Base-by-base conservation (phyloP, 2,888 invertebrate species). In the Nomada ruficornis region DNA sequence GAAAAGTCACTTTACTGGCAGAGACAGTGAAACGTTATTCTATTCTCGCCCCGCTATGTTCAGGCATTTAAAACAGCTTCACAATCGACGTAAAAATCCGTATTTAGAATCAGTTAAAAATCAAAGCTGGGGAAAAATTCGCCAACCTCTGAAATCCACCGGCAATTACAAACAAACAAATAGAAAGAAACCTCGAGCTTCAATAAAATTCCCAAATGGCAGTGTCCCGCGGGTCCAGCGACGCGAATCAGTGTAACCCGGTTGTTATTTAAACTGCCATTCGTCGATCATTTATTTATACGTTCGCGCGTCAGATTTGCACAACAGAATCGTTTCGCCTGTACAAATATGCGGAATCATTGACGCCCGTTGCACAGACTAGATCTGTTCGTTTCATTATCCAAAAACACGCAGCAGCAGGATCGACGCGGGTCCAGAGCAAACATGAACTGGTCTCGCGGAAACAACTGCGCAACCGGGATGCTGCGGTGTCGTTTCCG, bases 261-360 rank as follows among this genome's bases (percentile, higher is more conserved):
- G 20, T 57, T 68, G 57, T 72, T 80, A 79, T 68, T 80, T 72
- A 80, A 79, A 80, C 55, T 68, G 57, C 55, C 55, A 62, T 62
- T 79, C 80, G 62, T 62, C 72, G 72, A 80, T 79, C 80, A 80
- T 79, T 80, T 80, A 79, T 80, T 79, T 72, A 52, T 72, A 57
- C 72, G 72, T 79, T 72, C 71, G 52, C 72, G 15, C 67, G 52
- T 15, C 72, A 36, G 67, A 80, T 79, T 80, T 80, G 57, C 80
- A 80, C 80, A 80, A 63, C 67, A 72, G 72, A 67, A 74, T 82
- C 70, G 81, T 62, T 73, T 59, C 71, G 69, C 15, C 36, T 68
- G 77, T 72, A 72, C 76, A 80, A 80, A 82, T 67, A 82, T 60
- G 75, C 23, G 75, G 69, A 71, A 74, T 70, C 81, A 76, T 73